phyloP scores from a whole-genome alignment of 1,140 invertebrate species.

The Eumeta japonica region DNA sequence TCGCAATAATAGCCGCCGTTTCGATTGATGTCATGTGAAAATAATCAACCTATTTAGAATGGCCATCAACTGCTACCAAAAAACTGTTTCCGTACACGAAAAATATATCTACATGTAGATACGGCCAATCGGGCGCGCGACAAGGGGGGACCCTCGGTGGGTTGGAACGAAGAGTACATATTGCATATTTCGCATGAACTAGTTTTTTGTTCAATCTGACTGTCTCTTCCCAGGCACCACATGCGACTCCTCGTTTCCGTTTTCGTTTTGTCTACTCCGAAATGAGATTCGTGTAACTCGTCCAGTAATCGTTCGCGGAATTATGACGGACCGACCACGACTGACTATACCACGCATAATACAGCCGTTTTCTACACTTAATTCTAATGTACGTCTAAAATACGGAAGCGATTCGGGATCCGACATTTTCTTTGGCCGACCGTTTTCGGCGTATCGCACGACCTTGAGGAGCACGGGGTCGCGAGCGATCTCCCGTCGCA shows the following conservation, averaged over 20 bases:
- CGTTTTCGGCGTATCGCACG: background rate
- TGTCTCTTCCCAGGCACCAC: constrained; percentile 24
- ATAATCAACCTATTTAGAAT: constrained; percentile 8
- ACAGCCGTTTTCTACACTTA: background rate
- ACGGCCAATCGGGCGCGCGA: constrained; percentile 4
- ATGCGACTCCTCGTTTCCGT: constrained; percentile 14
- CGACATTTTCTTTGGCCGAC: background rate
- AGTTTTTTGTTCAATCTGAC: constrained; percentile 14
- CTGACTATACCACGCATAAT: no score
- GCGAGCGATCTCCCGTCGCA: no score
- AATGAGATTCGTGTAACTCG: constrained; percentile 18
- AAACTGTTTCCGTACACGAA: constrained; percentile 1
- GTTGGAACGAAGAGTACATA: background rate
- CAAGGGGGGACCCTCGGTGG: constrained; percentile 4
- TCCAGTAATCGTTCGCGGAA: constrained; percentile 12
- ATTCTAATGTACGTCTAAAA: background rate
- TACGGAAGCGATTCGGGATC: background rate
- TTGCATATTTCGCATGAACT: background rate
- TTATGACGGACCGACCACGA: constrained; percentile 15
- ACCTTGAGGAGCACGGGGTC: background rate
- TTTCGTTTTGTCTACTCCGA: constrained; percentile 23
- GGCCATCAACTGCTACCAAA: constrained; percentile 4
- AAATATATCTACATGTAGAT: constrained; percentile 7
- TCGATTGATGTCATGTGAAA: constrained; percentile 2
- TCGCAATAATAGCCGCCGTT: background rate